These are phyloP conservation scores for Eubasilissa regina DNA, from an alignment of 1,140 invertebrate genomes.

Conservation along the genomic window DNA sequence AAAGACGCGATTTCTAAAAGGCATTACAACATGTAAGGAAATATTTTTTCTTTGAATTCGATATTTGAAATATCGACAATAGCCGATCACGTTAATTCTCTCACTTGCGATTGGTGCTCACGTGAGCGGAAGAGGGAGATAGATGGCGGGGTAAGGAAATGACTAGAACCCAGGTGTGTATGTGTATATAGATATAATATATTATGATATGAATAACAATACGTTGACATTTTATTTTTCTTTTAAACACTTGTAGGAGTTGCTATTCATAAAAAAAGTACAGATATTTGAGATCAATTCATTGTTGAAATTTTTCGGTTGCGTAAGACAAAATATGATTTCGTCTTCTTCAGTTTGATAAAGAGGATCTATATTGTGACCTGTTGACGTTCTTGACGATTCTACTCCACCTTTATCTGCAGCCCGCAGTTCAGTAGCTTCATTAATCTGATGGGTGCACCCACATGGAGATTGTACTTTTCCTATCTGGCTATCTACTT, in stretches of 20 bases:
- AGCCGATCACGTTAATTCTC: slow-evolving; percentile 50
- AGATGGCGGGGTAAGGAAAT: slow-evolving; percentile 15
- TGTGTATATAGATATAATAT: neutral
- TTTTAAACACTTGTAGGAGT: neutral
- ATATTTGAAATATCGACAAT: slow-evolving; percentile 55
- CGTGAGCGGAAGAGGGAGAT: slow-evolving; percentile 31
- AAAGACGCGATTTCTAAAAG: slow-evolving; percentile 8
- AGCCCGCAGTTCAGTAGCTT: too few species aligned
- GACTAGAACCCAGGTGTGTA: neutral
- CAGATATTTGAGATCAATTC: too few species aligned
- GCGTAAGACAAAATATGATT: too few species aligned
- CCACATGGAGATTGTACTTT: too few species aligned
- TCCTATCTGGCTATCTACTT: too few species aligned
- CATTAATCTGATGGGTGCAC: too few species aligned
- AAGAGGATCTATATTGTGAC: too few species aligned
- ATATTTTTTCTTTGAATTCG: slow-evolving; percentile 44
- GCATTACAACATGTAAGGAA: slow-evolving; percentile 21
- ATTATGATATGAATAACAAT: neutral
- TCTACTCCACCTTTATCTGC: too few species aligned
- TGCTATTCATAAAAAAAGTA: neutral
- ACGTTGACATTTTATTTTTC: neutral
- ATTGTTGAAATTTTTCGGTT: too few species aligned
- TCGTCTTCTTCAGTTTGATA: too few species aligned
- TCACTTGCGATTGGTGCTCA: slow-evolving; percentile 37
- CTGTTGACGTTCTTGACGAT: too few species aligned